A percentile compares a stretch with the other conserved stretches of the same genome.
phyloP scores from a whole-genome alignment of 2,888 invertebrate genomes.

The Drosophila algonquin region DNA sequence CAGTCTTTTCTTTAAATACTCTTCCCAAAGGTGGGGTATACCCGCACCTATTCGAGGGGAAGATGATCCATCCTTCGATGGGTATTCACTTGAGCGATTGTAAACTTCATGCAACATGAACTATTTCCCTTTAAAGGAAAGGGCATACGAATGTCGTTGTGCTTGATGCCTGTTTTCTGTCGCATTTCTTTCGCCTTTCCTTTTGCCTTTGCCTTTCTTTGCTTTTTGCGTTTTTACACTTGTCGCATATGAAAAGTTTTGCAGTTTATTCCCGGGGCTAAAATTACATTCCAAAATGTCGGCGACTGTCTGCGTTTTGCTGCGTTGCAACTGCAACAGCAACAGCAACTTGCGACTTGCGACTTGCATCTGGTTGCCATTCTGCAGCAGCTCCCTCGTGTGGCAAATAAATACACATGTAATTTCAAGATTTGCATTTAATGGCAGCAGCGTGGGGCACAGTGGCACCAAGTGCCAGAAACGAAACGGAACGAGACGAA shows the following conservation, averaged over 20 bases:
- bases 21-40: constrained; percentile 16
- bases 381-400: constrained; percentile 5
- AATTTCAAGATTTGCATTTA: constrained; percentile 75
- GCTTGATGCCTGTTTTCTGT: not conserved
- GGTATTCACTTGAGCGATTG: too few species aligned
- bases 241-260: constrained; percentile 63
- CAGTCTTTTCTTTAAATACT: constrained; percentile 18
- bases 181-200: not conserved
- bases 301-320: constrained; percentile 53
- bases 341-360: constrained; percentile 27
- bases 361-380: constrained; percentile 43
- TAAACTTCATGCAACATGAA: too few species aligned
- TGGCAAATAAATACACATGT: constrained; percentile 74
- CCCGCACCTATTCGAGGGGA: not conserved
- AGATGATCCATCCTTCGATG: too few species aligned
- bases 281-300: constrained; percentile 78
- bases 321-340: constrained; percentile 21
- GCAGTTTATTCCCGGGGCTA: constrained; percentile 65
- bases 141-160: not conserved
- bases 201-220: not conserved
- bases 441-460: constrained; percentile 35
- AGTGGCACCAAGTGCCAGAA: constrained; percentile 10
- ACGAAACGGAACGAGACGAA: constrained; percentile 8
- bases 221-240: constrained; percentile 44
- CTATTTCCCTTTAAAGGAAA: not conserved